phyloP scores from a whole-genome alignment of 2,797 vertebrate genomes.

The Sebastes vulpes region DNA sequence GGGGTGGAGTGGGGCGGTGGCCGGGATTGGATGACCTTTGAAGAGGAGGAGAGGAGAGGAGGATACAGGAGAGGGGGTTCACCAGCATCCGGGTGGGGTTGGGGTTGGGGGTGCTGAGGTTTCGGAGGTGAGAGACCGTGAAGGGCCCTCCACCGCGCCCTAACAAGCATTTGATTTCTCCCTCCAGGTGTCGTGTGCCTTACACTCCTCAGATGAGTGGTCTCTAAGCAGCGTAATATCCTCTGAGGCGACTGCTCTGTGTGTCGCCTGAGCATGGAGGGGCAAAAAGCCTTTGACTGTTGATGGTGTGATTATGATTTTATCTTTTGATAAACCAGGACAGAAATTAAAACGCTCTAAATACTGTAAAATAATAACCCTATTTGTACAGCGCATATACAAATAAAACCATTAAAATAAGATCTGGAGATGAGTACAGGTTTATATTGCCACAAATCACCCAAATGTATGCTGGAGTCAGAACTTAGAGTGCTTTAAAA shows the following conservation, averaged over 20 bases:
- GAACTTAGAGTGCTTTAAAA: neutral
- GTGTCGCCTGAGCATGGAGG: neutral
- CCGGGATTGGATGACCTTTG: slow-evolving; percentile 78
- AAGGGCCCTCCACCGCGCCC: slow-evolving; percentile 75
- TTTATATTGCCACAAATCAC: neutral
- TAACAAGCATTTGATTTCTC: slow-evolving; percentile 81
- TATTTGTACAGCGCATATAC: neutral
- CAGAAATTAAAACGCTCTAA: neutral
- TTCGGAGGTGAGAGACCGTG: slow-evolving; percentile 87
- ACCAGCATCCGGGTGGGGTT: slow-evolving; percentile 49
- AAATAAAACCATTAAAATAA: neutral
- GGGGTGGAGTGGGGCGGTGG: slow-evolving; percentile 27
- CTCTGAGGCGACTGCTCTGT: slow-evolving; percentile 36
- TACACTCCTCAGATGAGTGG: slow-evolving; percentile 49
- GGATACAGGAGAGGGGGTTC: slow-evolving; percentile 14
- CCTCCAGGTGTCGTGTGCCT: slow-evolving; percentile 73
- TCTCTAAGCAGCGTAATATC: slow-evolving; percentile 46
- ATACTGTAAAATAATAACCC: neutral
- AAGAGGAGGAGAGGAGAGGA: slow-evolving; percentile 38
- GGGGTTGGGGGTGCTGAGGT: slow-evolving; percentile 40
- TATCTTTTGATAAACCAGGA: neutral
- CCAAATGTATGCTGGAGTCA: neutral
- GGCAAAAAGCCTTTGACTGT: neutral
- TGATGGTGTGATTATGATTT: neutral
- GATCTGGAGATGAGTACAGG: neutral